Base-by-base conservation (phyloP, 2,888 invertebrate genomes). In the Athetis lepigone region DNA sequence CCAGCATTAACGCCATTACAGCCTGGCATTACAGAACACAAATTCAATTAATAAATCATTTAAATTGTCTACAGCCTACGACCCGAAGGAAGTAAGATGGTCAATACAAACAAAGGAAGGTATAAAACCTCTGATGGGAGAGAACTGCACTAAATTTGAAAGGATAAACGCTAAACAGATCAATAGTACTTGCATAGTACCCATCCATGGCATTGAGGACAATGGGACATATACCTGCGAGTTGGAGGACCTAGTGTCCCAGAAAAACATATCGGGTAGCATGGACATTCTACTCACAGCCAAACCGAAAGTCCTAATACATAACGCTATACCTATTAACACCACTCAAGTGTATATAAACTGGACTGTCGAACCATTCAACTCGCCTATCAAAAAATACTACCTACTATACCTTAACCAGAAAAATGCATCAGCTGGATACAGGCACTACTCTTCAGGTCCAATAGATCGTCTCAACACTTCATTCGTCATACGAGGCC, bases 341-440 rank as follows among this genome's bases (percentile, higher is more conserved):
- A 96, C 96, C 0, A 95, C 96, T 7, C 96, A 97, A 86, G 96
- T 98, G 45, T 98, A 96, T 88, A 87, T 98, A 1, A 98, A 98
- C 85, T 98, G 98, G 98, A 98, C 97, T 0, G 95, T 97, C 0
- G 96, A 96, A 64, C 96, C 97, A 66, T 97, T 97, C 68, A 98
- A 98, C 84, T 96, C 96, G 52, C 96, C 96, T 0, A 95, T 97
- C 19, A 92, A 94, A 72, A 87, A 88, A 21, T 97, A 96, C 82
- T 92, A 94, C 59, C 89, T 97, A 13, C 94, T 95, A 82, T 96
- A 95, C 78, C 59, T 54, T 0, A 49, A 57, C 2, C n/a, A 27
- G 6, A 43, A 49, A 0, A 29, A 60, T 0, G 50, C 4, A 6
- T 13, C 6, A 1, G 29, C 23, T 0, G 57, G 11, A 4, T 72